Evolutionary conservation across 1,140 invertebrate species (phyloP), one percentile per base, ranked within the genome.

Genomic region (Rhynchophorus ferrugineus): DNA sequence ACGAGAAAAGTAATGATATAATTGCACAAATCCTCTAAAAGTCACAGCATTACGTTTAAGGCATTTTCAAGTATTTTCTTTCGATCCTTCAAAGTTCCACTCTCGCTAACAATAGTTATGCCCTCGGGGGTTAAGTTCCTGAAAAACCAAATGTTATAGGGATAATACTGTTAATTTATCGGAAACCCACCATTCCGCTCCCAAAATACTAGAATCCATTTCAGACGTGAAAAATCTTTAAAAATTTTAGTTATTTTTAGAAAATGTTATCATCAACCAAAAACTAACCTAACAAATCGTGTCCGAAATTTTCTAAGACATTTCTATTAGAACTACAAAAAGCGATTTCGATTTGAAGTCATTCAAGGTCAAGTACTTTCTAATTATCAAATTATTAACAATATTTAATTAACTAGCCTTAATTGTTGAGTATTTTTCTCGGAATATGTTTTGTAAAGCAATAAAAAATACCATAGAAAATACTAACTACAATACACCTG

Each of bases 81-180:
- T 53, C 77, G 67, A 66, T 83, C 80, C 51, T 71, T 71, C 48
- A 80, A 74, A 61, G 75, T 76, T 44, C 78, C 81, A 71, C 79
- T 78, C 69, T 84, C 79, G 48, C 75, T 78, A 60, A 85, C 74
- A 61, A 74, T 67, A 61, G 83, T 74, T 49, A 81, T 72, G 53
- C 83, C 84, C 63, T 83, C 77, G 52, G 80, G 73, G 52, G 83
- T 79, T 39, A 86, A 70, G 65, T 80, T 73, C 84, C 86, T 83
- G 62, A 59, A 75, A 76, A 1, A 38, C 37, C 5, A 5, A n/a
- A 35, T 16, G n/a, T 49, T 41, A 61, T 44, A 37, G 19, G 20
- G 1, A 38, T 9, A 44, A 33, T 16, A 35, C 14, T 37, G 9
- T 38, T 41, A 19, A n/a, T n/a, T n/a, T n/a, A n/a, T n/a, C n/a